phyloP scores from a whole-genome alignment of 2,113 vertebrate genomes.

The Petroica traversi region DNA sequence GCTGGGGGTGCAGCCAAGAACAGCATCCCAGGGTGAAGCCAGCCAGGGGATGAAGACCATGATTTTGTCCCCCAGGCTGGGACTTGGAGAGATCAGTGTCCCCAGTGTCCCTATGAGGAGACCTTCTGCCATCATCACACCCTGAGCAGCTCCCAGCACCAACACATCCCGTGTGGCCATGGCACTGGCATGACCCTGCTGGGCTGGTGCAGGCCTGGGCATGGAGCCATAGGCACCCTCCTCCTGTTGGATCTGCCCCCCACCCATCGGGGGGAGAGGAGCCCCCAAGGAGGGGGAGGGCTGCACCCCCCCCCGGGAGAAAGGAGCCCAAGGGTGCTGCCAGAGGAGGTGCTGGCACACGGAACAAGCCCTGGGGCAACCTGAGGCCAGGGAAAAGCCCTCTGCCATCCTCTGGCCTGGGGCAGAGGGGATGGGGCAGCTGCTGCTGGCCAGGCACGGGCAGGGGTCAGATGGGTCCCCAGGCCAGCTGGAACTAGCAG shows the following conservation, averaged over 20 bases:
- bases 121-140: neutral
- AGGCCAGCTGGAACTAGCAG: rapidly evolving
- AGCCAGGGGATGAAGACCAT: neutral
- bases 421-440: neutral
- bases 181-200: rapidly evolving
- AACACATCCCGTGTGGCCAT: neutral
- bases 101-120: neutral
- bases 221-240: neutral
- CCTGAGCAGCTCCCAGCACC: neutral
- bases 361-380: neutral
- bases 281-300: neutral
- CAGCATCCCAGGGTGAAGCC: neutral
- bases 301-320: neutral
- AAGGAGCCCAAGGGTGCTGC: neutral
- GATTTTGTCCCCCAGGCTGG: neutral
- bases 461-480: neutral
- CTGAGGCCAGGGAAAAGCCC: neutral
- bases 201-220: neutral
- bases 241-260: neutral
- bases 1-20: neutral
- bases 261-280: rapidly evolving
- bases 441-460: neutral
- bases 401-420: neutral
- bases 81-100: rapidly evolving
- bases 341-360: neutral